Evolutionary conservation across 2,888 invertebrate species (phyloP), one percentile per base, ranked within the genome.

Genomic region (Acanthacorydalis orientalis): DNA sequence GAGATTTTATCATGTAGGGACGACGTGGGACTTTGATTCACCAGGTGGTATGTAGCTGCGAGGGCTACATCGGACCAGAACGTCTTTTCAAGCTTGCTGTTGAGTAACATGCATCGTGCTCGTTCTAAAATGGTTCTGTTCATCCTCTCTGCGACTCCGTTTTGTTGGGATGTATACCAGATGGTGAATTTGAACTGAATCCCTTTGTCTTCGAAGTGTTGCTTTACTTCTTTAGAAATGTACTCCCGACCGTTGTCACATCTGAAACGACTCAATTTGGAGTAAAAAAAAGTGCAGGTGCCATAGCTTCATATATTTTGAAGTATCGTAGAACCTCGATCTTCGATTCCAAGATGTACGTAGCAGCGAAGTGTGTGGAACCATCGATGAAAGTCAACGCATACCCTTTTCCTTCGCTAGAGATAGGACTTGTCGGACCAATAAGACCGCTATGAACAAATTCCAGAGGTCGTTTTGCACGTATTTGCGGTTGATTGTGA

Each of bases 231-330:
- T 49, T 54, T 56, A 14, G 57, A 58, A 37, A 58, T 51, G 51
- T 60, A 60, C 51, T 60, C 57, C 23, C 55, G 51, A 6, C 59
- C 58, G 53, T 59, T 60, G 50, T 60, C 54, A 45, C 54, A 55
- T 44, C 55, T 45, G 12, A 59, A 51, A 12, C 53, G 23, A 34
- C 52, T 55, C 7, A 59, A 40, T 44, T 53, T 55, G 3, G 40
- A 7, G 45, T 54, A 55, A 35, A 55, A 56, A 35, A 58, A n/a
- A n/a, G 57, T 1, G 53, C 54, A 33, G 54, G 52, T 1, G 53
- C 49, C 53, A 55, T 54, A 6, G 52, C 51, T 37, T 53, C 49
- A 50, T 50, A 60, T 7, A 52, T 43, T 47, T 54, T 57, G 23
- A 59, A 52, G 31, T 52, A 53, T 14, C 46, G n/a, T 7, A 53